phyloP scores from a whole-genome alignment of 2,888 invertebrate genomes.

The Tetanocera ferruginea region DNA sequence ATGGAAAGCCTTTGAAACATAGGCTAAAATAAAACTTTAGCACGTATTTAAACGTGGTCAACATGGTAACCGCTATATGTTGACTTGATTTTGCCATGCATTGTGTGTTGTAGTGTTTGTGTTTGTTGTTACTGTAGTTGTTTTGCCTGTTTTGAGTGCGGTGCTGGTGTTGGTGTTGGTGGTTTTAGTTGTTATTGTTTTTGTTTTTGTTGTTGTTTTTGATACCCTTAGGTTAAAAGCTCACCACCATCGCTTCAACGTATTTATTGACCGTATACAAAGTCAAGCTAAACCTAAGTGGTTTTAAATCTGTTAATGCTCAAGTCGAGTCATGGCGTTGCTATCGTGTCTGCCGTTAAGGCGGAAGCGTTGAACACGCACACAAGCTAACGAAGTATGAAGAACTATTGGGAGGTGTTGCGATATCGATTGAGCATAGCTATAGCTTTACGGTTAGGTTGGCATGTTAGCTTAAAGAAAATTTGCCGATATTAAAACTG shows the following conservation, averaged over 20 bases:
- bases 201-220: too few species aligned
- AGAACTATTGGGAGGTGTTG: neutral
- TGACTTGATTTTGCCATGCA: neutral
- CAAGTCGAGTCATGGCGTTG: neutral
- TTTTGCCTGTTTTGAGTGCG: neutral
- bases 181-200: neutral
- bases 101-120: neutral
- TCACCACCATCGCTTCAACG: neutral
- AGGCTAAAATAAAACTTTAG: constrained; percentile 37
- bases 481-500: too few species aligned
- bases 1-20: constrained; percentile 45
- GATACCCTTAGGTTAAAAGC: constrained; percentile 2
- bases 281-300: constrained; percentile 47
- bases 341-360: neutral
- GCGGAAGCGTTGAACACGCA: neutral
- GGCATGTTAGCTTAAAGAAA: too few species aligned
- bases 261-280: constrained; percentile 7
- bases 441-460: too few species aligned
- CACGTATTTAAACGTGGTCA: neutral
- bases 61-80: neutral
- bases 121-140: neutral
- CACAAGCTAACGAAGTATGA: neutral
- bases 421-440: neutral
- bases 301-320: constrained; percentile 48
- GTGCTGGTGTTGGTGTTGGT: neutral